Conservation (phyloP, 2,113 vertebrate species). For the Dipodomys ordii region DNA sequence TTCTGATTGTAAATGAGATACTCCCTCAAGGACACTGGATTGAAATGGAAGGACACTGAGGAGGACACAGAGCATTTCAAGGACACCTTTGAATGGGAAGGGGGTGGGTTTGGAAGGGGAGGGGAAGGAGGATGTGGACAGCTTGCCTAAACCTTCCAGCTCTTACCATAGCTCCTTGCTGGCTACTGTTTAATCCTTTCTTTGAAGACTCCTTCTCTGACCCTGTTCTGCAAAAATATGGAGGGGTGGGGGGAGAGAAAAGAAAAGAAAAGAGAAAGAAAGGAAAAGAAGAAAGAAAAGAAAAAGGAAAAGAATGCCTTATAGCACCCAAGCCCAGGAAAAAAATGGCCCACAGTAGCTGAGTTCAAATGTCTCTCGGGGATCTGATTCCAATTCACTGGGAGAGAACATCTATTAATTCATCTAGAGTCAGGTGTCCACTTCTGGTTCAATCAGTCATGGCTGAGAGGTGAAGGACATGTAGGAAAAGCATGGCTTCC, state of each 20-base stretch:
- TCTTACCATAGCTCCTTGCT: background rate
- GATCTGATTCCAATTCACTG: background rate
- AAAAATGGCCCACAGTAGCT: background rate
- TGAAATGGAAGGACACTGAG: background rate
- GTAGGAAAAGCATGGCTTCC: background rate
- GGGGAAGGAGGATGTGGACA: background rate
- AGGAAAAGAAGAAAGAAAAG: no score
- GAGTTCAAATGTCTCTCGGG: background rate
- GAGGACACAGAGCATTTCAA: background rate
- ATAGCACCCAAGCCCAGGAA: background rate
- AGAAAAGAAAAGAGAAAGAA: no score
- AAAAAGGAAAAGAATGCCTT: background rate
- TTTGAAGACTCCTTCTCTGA: background rate
- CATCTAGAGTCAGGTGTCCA: background rate
- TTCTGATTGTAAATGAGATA: background rate
- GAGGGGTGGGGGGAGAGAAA: no score
- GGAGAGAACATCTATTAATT: background rate
- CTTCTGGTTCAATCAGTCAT: background rate
- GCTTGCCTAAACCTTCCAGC: background rate
- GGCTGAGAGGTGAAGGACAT: background rate
- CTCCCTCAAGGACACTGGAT: background rate
- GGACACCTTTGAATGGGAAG: background rate
- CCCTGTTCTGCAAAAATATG: background rate
- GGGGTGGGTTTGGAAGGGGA: background rate
- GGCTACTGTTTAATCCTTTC: background rate